These are phyloP conservation scores for Corythoichthys haematopterus DNA, from an alignment of 2,113 vertebrate genomes.

Conservation along the genomic window DNA sequence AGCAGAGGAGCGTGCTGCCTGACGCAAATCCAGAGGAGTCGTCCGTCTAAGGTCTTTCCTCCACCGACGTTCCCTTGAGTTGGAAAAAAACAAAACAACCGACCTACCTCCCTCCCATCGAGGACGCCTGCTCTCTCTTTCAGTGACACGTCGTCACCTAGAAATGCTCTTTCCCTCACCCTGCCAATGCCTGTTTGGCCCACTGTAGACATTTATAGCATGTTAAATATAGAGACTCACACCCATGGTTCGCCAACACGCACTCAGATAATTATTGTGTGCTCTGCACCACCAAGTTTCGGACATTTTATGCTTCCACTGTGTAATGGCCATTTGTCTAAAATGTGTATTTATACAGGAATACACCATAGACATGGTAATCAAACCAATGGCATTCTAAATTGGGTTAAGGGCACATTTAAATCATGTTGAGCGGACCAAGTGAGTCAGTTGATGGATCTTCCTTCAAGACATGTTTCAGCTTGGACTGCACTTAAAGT, in stretches of 20 bases:
- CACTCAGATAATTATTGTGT: slow-evolving; percentile 46
- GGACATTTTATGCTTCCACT: slow-evolving; percentile 51
- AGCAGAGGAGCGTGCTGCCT: slow-evolving; percentile 89
- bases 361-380: slow-evolving; percentile 45
- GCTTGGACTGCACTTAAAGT: slow-evolving; percentile 67
- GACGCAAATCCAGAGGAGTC: slow-evolving; percentile 97
- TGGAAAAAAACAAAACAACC: slow-evolving; percentile 61
- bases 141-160: slow-evolving; percentile 39
- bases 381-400: slow-evolving; percentile 31
- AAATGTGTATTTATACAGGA: slow-evolving; percentile 61
- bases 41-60: slow-evolving; percentile 77
- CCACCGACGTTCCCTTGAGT: slow-evolving; percentile 21
- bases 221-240: slow-evolving; percentile 54
- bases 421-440: slow-evolving; percentile 39
- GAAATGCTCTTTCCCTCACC: slow-evolving; percentile 37
- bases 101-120: slow-evolving; percentile 73
- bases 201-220: slow-evolving; percentile 59
- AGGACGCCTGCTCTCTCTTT: slow-evolving; percentile 59
- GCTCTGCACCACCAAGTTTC: slow-evolving; percentile 36
- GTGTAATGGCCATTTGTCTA: slow-evolving; percentile 57
- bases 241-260: slow-evolving; percentile 40
- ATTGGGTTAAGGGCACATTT: slow-evolving; percentile 39
- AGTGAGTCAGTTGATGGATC: slow-evolving; percentile 27
- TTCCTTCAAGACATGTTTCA: slow-evolving; percentile 39
- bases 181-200: slow-evolving; percentile 63